These are phyloP conservation scores for Orthonychiurus folsomi DNA, from an alignment of 2,888 invertebrate species.

Conservation along the genomic window DNA sequence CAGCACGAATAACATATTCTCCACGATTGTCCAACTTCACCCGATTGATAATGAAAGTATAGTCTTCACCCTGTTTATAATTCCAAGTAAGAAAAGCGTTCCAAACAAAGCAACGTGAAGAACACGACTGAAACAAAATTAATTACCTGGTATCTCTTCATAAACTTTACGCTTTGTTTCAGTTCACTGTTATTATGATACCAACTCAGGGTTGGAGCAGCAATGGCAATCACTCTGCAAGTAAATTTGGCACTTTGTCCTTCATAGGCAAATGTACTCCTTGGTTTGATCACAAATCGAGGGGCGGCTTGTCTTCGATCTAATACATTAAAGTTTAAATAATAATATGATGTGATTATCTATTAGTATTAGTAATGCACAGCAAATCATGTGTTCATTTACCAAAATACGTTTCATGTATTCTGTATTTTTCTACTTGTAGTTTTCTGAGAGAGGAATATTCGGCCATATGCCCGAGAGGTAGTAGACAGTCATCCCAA, in stretches of 20 bases:
- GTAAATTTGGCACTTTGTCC: slow-evolving; percentile 96
- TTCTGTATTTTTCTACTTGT: slow-evolving; percentile 90
- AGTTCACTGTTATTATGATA: slow-evolving; percentile 85
- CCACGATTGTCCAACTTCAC: slow-evolving; percentile 91
- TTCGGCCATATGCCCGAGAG: slow-evolving; percentile 93
- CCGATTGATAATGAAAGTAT: slow-evolving; percentile 94
- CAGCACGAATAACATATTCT: slow-evolving; percentile 91
- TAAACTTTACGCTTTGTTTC: slow-evolving; percentile 94
- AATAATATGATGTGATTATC: not conserved
- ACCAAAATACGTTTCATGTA: slow-evolving; percentile 92
- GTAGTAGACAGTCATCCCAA: slow-evolving; percentile 76
- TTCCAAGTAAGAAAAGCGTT: slow-evolving; percentile 1
- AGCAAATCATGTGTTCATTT: slow-evolving; percentile 37
- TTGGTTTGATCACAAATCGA: slow-evolving; percentile 92
- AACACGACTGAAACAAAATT: too few relatives aligned
- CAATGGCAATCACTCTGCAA: slow-evolving; percentile 89
- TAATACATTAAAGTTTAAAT: slow-evolving; percentile 42
- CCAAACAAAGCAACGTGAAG: too few relatives aligned
- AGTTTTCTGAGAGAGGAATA: slow-evolving; percentile 93
- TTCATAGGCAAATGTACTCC: slow-evolving; percentile 90
- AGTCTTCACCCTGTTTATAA: slow-evolving; percentile 83
- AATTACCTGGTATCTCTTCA: slow-evolving; percentile 80
- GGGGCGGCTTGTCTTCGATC: slow-evolving; percentile 97
- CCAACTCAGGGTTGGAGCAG: slow-evolving; percentile 93
- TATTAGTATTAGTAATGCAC: not conserved